Evolutionary conservation across 1,140 invertebrate species (phyloP), one percentile per base, ranked within the genome.

Genomic region (Sminthurides bifidus): DNA sequence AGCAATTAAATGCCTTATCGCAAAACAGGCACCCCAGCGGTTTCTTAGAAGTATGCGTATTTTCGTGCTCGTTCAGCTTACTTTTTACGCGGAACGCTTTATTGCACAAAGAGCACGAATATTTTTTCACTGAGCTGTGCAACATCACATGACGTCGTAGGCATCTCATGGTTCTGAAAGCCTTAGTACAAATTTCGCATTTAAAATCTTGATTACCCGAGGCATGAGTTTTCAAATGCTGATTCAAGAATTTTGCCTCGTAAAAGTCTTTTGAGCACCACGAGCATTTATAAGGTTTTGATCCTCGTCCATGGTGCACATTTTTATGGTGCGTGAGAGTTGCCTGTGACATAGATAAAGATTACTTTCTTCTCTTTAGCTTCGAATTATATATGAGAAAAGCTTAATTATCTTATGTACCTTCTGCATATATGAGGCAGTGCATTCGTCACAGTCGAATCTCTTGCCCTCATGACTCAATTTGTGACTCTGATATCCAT

Each of bases 1-100:
- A 75, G 56, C 76, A 74, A 5, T 74, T 76, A 63, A 79, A 78
- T 45, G 71, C 72, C 2, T 72, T 71, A 33, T 74, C 69, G 60
- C 77, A 79, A 63, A 74, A 76, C 57, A 73, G 73, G 65, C 77
- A 79, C 52, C 71, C 74, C 54, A 72, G 76, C 0, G 76, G 76
- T 6, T 73, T 66, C 65, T 74, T 73, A 2, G 74, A 70, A 0
- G 73, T 76, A 60, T 79, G 77, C 37, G 75, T 74, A 63, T 78
- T 76, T 31, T 70, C 70, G 60, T 76, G 76, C 66, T 78, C 60
- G 2, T 33, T 35, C 10, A 59, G 52, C 27, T 61, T 60, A 8
- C 24, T n/a, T 26, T 64, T 64, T 4, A 38, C 37, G 12, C 40
- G 27, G 35, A 64, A 64, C 5, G 40, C 48, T 30, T 61, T 59